A percentile compares a stretch with the other conserved stretches of the same genome.
phyloP scores from a whole-genome alignment of 2,888 invertebrate species.

The Dolomedes plantarius region DNA sequence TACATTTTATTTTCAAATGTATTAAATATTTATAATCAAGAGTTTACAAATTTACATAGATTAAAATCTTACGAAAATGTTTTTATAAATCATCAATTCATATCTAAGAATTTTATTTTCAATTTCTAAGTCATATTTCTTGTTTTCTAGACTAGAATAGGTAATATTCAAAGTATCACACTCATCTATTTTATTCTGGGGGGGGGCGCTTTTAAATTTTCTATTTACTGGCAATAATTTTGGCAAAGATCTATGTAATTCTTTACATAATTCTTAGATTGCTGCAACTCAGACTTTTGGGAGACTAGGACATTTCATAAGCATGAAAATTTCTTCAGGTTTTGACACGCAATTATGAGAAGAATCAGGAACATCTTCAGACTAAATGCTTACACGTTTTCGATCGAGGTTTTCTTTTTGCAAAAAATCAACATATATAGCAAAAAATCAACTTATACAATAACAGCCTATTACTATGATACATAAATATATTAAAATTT shows the following conservation, averaged over 20 bases:
- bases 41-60: too few species aligned
- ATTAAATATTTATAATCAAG: too few species aligned
- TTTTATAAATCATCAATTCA: background rate
- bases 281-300: too few species aligned
- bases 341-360: background rate
- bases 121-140: conserved; percentile 37
- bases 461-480: conserved; percentile 46
- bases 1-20: too few species aligned
- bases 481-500: conserved; percentile 49
- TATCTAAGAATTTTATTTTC: conserved; percentile 35
- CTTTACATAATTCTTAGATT: background rate
- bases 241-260: conserved; percentile 16
- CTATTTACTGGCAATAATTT: conserved; percentile 16
- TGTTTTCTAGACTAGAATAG: conserved; percentile 40
- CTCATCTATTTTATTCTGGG: conserved; percentile 47
- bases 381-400: conserved; percentile 8
- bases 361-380: background rate
- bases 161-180: conserved; percentile 50
- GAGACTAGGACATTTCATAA: conserved; percentile 16
- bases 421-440: conserved; percentile 36
- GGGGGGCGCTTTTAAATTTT: conserved; percentile 20
- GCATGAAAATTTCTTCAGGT: conserved; percentile 15
- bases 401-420: too few species aligned
- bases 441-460: conserved; percentile 56
- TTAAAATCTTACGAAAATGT: too few species aligned